Percentiles rank a stretch among this genome's conserved stretches.
These are phyloP conservation scores for Ochropacha duplaris DNA, from an alignment of 2,888 invertebrate species.

Conservation along the genomic window DNA sequence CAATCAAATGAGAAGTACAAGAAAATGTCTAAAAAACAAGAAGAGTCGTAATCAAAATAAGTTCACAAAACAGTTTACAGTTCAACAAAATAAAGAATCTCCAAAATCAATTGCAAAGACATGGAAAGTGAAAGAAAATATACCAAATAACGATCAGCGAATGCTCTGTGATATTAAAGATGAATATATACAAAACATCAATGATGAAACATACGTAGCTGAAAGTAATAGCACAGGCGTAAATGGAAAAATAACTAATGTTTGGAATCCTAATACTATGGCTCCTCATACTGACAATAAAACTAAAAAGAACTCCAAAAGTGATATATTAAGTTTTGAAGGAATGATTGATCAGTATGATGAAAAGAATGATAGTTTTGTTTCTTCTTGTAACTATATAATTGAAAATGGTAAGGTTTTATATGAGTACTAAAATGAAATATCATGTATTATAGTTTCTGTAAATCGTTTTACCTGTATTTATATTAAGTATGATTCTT, in stretches of 20 bases:
- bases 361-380: constrained; percentile 12
- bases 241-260: neutral
- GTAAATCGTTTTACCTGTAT: too few relatives aligned
- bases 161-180: neutral
- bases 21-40: constrained; percentile 18
- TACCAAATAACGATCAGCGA: neutral
- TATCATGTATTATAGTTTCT: too few relatives aligned
- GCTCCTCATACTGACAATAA: neutral
- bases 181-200: neutral
- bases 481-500: too few relatives aligned
- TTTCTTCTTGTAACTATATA: constrained; percentile 22
- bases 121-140: constrained; percentile 5
- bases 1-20: constrained; percentile 20
- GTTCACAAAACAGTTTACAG: constrained; percentile 16
- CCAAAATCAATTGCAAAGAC: constrained; percentile 14
- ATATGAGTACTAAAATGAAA: too few relatives aligned
- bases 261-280: neutral
- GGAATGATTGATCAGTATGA: neutral
- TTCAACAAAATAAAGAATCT: constrained; percentile 15
- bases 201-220: neutral
- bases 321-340: neutral
- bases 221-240: neutral
- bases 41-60: constrained; percentile 17
- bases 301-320: neutral
- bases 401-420: neutral